Evolutionary conservation across 2,113 vertebrate genomes (phyloP).

Genomic region (Paedocypris sp.): DNA sequence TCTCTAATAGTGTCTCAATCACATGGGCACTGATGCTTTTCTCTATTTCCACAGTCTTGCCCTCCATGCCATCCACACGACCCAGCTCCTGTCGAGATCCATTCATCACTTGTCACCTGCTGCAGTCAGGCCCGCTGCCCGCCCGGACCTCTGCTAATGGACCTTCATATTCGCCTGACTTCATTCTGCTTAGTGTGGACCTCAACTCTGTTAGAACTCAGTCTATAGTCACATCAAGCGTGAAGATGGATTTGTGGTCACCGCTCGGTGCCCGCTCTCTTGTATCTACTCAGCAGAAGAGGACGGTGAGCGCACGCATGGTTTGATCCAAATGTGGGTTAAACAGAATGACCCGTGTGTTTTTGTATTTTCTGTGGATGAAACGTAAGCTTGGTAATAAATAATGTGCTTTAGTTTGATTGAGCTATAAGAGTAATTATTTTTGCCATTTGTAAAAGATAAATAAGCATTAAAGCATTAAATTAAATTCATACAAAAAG

Average conservation of each 20-base stretch:
- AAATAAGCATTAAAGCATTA: too few relatives aligned
- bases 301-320: not conserved
- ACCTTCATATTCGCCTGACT: slow-evolving; percentile 12
- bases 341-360: not conserved
- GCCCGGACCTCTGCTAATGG: slow-evolving; percentile 11
- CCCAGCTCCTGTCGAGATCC: not conserved
- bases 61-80: slow-evolving; percentile 1
- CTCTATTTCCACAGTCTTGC: slow-evolving; percentile 8
- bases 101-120: slow-evolving; percentile 13
- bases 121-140: slow-evolving; percentile 4
- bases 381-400: slow-evolving; percentile 1
- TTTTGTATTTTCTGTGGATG: not conserved
- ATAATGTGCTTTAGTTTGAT: not conserved
- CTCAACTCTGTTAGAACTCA: not conserved
- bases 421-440: not conserved
- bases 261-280: not conserved
- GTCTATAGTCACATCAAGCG: not conserved
- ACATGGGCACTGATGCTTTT: slow-evolving; percentile 10
- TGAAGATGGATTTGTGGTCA: slow-evolving; percentile 6
- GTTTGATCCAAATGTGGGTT: not conserved
- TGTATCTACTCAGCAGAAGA: not conserved
- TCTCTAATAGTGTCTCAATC: slow-evolving; percentile 18
- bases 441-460: not conserved
- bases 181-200: not conserved
- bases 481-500: too few relatives aligned